Evolutionary conservation across 2,888 invertebrate genomes (phyloP).

Genomic region (Mesorhabditis belari): DNA sequence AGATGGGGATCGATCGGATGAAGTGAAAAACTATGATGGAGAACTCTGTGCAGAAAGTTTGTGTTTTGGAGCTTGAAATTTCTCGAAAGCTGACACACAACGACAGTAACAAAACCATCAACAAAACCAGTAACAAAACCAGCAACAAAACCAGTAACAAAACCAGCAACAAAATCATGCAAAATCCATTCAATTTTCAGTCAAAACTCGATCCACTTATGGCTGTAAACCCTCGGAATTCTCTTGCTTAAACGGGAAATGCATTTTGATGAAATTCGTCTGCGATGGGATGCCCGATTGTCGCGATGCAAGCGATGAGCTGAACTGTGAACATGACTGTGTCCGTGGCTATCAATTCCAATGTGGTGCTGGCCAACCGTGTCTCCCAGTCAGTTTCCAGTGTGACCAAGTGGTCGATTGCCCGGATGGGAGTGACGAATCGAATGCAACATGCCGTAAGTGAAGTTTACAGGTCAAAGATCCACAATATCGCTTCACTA

Average conservation of each 20-base stretch:
- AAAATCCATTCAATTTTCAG: not conserved
- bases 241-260: slow-evolving; percentile 12
- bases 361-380: slow-evolving; percentile 43
- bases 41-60: too few relatives aligned
- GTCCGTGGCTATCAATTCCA: slow-evolving; percentile 15
- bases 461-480: not conserved
- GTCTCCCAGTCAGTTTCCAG: slow-evolving; percentile 53
- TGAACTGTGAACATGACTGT: slow-evolving; percentile 1
- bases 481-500: too few relatives aligned
- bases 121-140: too few relatives aligned
- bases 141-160: too few relatives aligned
- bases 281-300: slow-evolving; percentile 65
- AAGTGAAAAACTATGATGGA: too few relatives aligned
- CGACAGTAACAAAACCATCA: too few relatives aligned
- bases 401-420: slow-evolving; percentile 59
- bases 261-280: slow-evolving; percentile 52
- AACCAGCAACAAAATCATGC: too few relatives aligned
- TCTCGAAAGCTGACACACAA: too few relatives aligned
- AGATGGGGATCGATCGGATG: slow-evolving; percentile 26
- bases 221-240: slow-evolving; percentile 10
- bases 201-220: not conserved
- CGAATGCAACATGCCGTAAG: slow-evolving; percentile 16
- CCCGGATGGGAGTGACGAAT: slow-evolving; percentile 15
- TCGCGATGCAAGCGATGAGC: slow-evolving; percentile 56
- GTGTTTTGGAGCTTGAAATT: too few relatives aligned